Conservation (phyloP, 35 echinoderm and acorn worm genomes). For the Lytechinus pictus region DNA sequence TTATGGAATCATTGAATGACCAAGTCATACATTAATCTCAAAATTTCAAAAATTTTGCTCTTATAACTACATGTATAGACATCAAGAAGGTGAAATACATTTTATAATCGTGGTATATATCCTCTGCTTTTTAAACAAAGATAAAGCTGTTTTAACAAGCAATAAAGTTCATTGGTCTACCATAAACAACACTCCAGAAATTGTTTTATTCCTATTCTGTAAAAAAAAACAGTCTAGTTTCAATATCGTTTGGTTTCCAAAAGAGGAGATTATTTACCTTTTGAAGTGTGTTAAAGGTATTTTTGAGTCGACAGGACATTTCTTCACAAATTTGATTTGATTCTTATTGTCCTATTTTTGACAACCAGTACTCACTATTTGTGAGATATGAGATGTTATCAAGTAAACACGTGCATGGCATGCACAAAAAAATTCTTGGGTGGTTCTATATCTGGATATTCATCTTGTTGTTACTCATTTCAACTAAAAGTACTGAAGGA, state of each 20-base stretch:
- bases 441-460: background rate
- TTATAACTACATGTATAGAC: background rate
- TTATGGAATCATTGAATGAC: background rate
- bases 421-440: too few relatives aligned
- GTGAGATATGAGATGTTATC: background rate
- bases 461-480: background rate
- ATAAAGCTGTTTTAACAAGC: background rate
- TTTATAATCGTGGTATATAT: background rate
- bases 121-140: background rate
- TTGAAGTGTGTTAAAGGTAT: background rate
- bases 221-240: background rate
- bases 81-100: slow-evolving; percentile 1
- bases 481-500: background rate
- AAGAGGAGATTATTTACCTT: background rate
- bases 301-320: background rate
- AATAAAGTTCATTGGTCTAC: background rate
- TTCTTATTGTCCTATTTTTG: background rate
- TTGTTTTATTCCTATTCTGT: too few relatives aligned
- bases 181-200: too few relatives aligned
- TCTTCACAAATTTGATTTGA: background rate
- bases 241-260: background rate
- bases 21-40: background rate
- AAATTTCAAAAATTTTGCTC: background rate
- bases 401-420: too few relatives aligned
- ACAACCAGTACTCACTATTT: background rate